Conservation (phyloP, 2,797 vertebrate species). For the Thalassophryne amazonica region DNA sequence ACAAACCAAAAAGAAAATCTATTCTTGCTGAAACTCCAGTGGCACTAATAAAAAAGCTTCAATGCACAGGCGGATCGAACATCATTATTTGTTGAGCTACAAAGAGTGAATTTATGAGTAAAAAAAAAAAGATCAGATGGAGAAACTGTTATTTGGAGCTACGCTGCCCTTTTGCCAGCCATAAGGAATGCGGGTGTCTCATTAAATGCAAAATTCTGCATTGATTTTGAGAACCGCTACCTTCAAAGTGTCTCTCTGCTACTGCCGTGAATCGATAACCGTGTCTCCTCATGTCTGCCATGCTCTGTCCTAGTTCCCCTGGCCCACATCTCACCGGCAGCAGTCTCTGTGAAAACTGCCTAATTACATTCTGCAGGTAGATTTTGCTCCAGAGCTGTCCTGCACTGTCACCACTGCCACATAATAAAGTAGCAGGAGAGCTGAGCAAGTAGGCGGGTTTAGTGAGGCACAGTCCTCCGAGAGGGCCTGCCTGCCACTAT, state of each 20-base stretch:
- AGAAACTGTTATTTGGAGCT: constrained; percentile 60
- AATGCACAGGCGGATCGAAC: constrained; percentile 50
- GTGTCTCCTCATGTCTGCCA: constrained; percentile 55
- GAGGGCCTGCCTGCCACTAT: constrained; percentile 25
- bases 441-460: constrained; percentile 27
- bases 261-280: constrained; percentile 68
- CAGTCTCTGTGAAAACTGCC: constrained; percentile 38
- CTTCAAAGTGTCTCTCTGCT: constrained; percentile 56
- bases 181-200: constrained; percentile 74
- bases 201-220: constrained; percentile 77
- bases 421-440: constrained; percentile 54
- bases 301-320: constrained; percentile 43
- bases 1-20: constrained; percentile 42
- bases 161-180: constrained; percentile 62
- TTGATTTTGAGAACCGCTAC: constrained; percentile 64
- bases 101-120: constrained; percentile 40
- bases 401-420: constrained; percentile 52
- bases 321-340: constrained; percentile 48
- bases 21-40: constrained; percentile 35
- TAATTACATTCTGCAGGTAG: constrained; percentile 77
- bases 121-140: constrained; percentile 32
- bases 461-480: constrained; percentile 37
- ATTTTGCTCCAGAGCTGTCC: constrained; percentile 56
- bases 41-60: constrained; percentile 48
- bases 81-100: constrained; percentile 61